These are phyloP conservation scores for Caenorhabditis sp. DNA, from an alignment of 2,888 invertebrate species.

Conservation along the genomic window DNA sequence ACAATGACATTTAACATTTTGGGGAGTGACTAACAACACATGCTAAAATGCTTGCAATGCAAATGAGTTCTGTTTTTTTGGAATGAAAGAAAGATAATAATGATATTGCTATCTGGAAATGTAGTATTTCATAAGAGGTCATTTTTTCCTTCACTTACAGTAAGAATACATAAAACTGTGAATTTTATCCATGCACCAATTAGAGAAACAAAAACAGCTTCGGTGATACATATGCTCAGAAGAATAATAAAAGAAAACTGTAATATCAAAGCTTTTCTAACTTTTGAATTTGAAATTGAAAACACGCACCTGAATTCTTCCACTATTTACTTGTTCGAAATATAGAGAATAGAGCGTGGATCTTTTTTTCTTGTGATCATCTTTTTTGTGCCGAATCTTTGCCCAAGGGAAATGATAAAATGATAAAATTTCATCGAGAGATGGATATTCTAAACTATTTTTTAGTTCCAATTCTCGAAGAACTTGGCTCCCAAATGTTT, in stretches of 20 bases:
- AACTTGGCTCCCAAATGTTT: constrained; percentile 65
- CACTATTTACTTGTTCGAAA: constrained; percentile 74
- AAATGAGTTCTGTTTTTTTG: constrained; percentile 63
- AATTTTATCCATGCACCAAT: constrained; percentile 44
- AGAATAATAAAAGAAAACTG: constrained; percentile 59
- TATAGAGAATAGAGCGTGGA: constrained; percentile 73
- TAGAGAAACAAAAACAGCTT: constrained; percentile 44
- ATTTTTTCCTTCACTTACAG: constrained; percentile 27
- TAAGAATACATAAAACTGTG: constrained; percentile 47
- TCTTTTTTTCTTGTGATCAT: constrained; percentile 35
- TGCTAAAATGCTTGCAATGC: constrained; percentile 60
- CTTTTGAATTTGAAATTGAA: background rate
- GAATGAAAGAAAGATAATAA: constrained; percentile 62
- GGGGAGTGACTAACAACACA: too few species aligned
- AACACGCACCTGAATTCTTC: constrained; percentile 69
- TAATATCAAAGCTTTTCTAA: background rate
- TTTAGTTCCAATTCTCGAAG: constrained; percentile 52
- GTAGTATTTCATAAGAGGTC: background rate
- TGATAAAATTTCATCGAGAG: constrained; percentile 49
- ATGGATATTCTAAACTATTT: constrained; percentile 38
- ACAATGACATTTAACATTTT: too few species aligned
- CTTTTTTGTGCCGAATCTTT: constrained; percentile 41
- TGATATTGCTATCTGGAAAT: constrained; percentile 55
- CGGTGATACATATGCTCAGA: constrained; percentile 51
- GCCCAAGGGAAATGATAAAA: constrained; percentile 64